Percentiles rank a stretch among this genome's conserved stretches.
Evolutionary conservation across 1,140 invertebrate species (phyloP).

Genomic region (Drosophila ogumai): DNA sequence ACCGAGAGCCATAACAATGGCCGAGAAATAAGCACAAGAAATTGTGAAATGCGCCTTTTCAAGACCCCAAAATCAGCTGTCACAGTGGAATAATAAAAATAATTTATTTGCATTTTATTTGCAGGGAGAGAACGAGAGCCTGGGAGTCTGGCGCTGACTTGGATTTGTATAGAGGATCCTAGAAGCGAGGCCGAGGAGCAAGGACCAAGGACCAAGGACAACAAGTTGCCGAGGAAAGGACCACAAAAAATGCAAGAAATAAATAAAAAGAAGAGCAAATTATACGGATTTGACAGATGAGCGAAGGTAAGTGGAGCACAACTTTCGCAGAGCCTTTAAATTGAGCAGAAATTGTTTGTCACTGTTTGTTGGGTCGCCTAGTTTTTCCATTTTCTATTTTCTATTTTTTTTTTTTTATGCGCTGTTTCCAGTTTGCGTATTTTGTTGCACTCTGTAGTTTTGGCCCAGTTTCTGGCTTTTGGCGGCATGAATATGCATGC

Average conservation of each 20-base stretch:
- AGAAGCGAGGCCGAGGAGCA: neutral
- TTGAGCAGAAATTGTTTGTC: conserved; percentile 73
- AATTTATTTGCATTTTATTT: conserved; percentile 79
- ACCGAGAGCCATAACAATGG: conserved; percentile 24
- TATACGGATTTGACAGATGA: conserved; percentile 80
- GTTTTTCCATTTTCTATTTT: conserved; percentile 7
- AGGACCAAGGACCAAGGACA: conserved; percentile 21
- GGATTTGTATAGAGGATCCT: conserved; percentile 12
- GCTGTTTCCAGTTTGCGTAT: conserved; percentile 14
- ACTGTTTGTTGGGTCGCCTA: conserved; percentile 58
- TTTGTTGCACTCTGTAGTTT: conserved; percentile 40
- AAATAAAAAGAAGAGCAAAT: conserved; percentile 45
- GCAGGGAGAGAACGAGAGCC: conserved; percentile 18
- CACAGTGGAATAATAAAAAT: conserved; percentile 76
- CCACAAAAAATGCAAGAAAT: conserved; percentile 8
- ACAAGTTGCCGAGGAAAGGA: conserved; percentile 62
- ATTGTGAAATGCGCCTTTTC: conserved; percentile 31
- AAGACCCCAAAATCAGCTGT: conserved; percentile 67
- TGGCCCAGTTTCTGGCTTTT: conserved; percentile 51
- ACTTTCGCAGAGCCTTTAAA: conserved; percentile 60
- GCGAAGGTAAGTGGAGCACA: conserved; percentile 35
- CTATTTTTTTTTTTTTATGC: conserved; percentile 14
- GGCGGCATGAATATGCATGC: conserved; percentile 79
- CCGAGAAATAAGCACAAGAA: conserved; percentile 41
- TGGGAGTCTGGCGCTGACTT: conserved; percentile 34